Base-by-base conservation (phyloP, 1,140 invertebrate species). In the Helicoverpa zea region DNA sequence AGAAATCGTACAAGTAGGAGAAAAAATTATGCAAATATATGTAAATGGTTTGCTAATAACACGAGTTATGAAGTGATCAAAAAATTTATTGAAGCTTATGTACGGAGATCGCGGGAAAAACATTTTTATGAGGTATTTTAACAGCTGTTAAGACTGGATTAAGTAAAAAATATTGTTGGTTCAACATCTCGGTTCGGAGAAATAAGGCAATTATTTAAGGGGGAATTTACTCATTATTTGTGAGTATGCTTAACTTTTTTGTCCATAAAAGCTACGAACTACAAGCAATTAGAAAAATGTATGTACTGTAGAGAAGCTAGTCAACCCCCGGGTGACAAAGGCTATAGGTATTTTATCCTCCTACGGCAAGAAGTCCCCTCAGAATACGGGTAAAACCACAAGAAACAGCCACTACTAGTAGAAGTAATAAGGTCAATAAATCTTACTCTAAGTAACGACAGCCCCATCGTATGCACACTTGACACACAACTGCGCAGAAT, bases 361-460 rank as follows among this genome's bases (percentile, higher is more conserved):
- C 0, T 2, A 23, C 23, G 23, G 2, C 1, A 23, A 23, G 23
- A 23, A 2, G 23, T 23, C 2, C 23, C 23, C 23, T 2, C 23
- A 23, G 23, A 23, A 1, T 23, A 23, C 23, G 23, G 23, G 23
- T 2, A 2, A 23, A 23, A 23, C 9, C 5, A 43, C 35, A 43
- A 43, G 23, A 43, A 43, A 43, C 35, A 43, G 5, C 35, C 5
- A 9, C 1, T 7, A 23, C 23, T 23, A 10, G 23, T 58, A 10
- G 2, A 58, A 58, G 56, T 51, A 51, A 29, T 23, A 70, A 29
- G 4, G 5, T 51, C 52, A 80, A n/a, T 70, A 30, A 66, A 88
- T 43, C 90, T 92, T 56, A 91, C 91, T 89, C 86, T 88, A 16
- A 89, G 83, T 76, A 94, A 82, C 10, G 89, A 85, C 63, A 91